A percentile compares a stretch with the other conserved stretches of the same genome.
phyloP scores from a whole-genome alignment of 1,140 invertebrate genomes.

The Drosophila pseudoananassae region DNA sequence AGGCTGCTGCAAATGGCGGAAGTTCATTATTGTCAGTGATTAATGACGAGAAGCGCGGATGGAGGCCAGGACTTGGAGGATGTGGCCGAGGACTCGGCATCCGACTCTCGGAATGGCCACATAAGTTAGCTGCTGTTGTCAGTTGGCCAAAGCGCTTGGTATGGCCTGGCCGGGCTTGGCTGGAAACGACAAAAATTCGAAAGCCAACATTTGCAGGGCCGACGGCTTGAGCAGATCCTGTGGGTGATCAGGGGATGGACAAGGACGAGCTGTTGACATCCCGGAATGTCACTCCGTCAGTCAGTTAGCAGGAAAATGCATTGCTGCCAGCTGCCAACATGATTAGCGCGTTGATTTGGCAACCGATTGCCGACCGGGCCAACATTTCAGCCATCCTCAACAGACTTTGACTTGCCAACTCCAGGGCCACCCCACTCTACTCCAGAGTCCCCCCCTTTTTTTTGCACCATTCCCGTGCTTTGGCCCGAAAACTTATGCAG shows the following conservation, averaged over 20 bases:
- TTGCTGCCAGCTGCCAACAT: slow-evolving; percentile 52
- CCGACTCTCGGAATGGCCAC: slow-evolving; percentile 36
- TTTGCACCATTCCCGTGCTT: slow-evolving; percentile 8
- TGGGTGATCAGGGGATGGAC: slow-evolving; percentile 13
- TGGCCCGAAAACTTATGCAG: slow-evolving; percentile 51
- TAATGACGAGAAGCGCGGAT: slow-evolving; percentile 67
- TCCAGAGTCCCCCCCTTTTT: slow-evolving; percentile 6
- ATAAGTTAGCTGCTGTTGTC: slow-evolving; percentile 73
- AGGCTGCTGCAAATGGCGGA: slow-evolving; percentile 68
- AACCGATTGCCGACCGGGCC: slow-evolving; percentile 44
- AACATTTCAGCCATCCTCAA: slow-evolving; percentile 16
- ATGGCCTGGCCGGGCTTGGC: neutral
- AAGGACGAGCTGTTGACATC: slow-evolving; percentile 53
- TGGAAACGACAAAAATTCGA: slow-evolving; percentile 19
- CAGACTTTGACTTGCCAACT: slow-evolving; percentile 37
- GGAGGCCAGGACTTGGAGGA: slow-evolving; percentile 1
- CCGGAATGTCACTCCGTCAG: slow-evolving; percentile 52
- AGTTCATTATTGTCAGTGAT: slow-evolving; percentile 84
- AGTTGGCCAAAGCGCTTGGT: slow-evolving; percentile 25
- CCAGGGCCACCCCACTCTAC: neutral
- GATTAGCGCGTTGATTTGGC: slow-evolving; percentile 79
- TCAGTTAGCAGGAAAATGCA: slow-evolving; percentile 58
- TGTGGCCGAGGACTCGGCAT: slow-evolving; percentile 7
- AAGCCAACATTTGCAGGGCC: slow-evolving; percentile 8
- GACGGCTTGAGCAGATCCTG: neutral